phyloP scores from a whole-genome alignment of 2,888 invertebrate genomes.

The Rhabditoides inermis region DNA sequence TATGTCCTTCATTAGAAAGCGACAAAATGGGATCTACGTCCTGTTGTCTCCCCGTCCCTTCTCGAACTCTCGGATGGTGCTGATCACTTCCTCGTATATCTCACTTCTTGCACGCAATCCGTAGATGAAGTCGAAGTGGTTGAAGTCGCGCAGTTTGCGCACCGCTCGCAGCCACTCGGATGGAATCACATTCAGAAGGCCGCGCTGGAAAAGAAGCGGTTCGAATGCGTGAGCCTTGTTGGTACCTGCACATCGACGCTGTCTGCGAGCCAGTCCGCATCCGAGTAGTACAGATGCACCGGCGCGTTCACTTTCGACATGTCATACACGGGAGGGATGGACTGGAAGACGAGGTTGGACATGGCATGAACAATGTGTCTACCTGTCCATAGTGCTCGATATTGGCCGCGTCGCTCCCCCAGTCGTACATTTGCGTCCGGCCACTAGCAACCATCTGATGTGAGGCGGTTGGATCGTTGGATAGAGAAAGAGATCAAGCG shows the following conservation, averaged over 20 bases:
- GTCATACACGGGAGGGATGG: conserved; percentile 33
- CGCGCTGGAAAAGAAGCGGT: no score
- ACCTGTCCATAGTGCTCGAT: conserved; percentile 9
- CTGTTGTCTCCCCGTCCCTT: no score
- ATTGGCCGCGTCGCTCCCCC: conserved; percentile 2
- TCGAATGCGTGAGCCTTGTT: no score
- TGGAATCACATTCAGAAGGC: no score
- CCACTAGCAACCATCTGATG: no score
- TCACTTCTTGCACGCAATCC: conserved; percentile 5
- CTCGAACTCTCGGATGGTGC: no score
- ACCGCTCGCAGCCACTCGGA: no score
- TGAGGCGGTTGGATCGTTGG: background rate
- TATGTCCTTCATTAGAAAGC: no score
- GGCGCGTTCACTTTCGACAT: conserved; percentile 26
- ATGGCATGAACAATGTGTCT: no score
- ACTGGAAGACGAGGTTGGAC: conserved; percentile 18
- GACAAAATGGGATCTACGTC: no score
- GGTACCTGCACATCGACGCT: conserved; percentile 49
- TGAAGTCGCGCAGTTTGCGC: no score
- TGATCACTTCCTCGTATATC: conserved; percentile 4
- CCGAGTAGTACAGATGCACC: conserved; percentile 43
- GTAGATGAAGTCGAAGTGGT: conserved; percentile 8
- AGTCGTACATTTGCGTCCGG: conserved; percentile 6
- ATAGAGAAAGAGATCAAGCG: no score
- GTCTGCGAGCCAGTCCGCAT: conserved; percentile 66